A percentile compares a stretch with the other conserved stretches of the same genome.
Conservation (phyloP, 2,113 vertebrate genomes). For the Brienomyrus longianalis region DNA sequence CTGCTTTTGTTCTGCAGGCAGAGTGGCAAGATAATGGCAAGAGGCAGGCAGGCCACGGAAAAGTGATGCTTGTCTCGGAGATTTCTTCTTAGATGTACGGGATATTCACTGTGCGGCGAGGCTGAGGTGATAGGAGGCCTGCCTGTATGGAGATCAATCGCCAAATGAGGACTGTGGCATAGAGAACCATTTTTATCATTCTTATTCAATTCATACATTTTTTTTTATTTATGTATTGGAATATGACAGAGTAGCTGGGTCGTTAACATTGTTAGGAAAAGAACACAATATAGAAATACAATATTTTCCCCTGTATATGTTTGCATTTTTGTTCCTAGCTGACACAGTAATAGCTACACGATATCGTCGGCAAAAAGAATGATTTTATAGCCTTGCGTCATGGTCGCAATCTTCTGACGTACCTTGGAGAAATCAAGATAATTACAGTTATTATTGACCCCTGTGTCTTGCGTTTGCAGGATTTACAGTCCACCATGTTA, state of each 20-base stretch:
- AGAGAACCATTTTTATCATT: background rate
- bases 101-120: background rate
- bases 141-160: background rate
- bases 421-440: background rate
- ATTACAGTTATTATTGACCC: background rate
- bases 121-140: background rate
- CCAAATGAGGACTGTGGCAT: background rate
- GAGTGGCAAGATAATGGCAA: background rate
- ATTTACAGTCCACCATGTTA: background rate
- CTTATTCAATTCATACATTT: background rate
- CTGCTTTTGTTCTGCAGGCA: background rate
- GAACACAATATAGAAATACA: background rate
- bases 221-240: background rate
- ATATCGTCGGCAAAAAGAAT: background rate
- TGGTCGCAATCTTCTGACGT: background rate
- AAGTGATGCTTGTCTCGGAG: background rate
- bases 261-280: background rate
- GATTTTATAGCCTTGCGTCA: background rate
- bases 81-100: background rate
- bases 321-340: background rate
- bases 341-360: background rate
- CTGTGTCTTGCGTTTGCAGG: background rate
- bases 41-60: background rate
- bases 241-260: background rate
- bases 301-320: background rate